phyloP scores from a whole-genome alignment of 2,113 vertebrate genomes.

The Alectura lathami region DNA sequence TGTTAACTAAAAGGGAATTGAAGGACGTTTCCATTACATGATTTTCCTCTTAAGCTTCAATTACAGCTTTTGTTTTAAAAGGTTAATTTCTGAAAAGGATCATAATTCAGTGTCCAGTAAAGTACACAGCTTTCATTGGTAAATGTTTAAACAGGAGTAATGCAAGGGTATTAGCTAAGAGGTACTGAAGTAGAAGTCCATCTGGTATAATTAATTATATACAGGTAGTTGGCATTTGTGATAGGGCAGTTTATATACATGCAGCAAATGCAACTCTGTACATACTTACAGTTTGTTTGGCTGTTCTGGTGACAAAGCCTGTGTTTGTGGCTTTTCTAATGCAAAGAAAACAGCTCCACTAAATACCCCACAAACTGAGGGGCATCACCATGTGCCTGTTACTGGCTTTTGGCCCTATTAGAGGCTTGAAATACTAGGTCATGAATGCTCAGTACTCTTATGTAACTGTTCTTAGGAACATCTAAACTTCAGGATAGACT shows the following conservation, averaged over 20 bases:
- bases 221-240: constrained; percentile 19
- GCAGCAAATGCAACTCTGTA: neutral
- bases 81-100: constrained; percentile 25
- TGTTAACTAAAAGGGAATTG: constrained; percentile 36
- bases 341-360: neutral
- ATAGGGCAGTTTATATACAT: neutral
- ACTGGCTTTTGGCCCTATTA: neutral
- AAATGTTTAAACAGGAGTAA: constrained; percentile 54
- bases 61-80: constrained; percentile 46
- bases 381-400: neutral
- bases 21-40: constrained; percentile 16
- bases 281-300: neutral
- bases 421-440: neutral
- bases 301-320: neutral
- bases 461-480: neutral
- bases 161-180: neutral
- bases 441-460: neutral
- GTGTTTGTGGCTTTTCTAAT: neutral
- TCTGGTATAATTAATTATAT: constrained; percentile 14
- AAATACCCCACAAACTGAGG: neutral
- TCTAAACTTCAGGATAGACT: neutral
- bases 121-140: constrained; percentile 12
- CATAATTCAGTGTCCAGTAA: constrained; percentile 23
- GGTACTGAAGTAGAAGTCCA: neutral
- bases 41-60: constrained; percentile 35